Evolutionary conservation across 1,140 invertebrate genomes (phyloP).

Genomic region (Papilio machaon): DNA sequence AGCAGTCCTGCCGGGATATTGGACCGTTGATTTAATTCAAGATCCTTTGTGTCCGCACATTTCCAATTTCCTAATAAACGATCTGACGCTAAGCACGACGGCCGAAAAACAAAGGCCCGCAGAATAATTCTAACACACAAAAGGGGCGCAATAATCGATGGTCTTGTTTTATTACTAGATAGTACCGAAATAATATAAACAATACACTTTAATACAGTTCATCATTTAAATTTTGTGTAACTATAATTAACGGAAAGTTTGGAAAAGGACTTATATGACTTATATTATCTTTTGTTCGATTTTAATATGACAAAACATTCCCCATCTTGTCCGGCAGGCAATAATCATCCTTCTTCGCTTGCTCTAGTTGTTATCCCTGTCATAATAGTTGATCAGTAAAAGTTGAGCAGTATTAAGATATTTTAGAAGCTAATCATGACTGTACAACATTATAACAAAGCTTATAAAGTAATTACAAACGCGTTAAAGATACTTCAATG

Average conservation of each 20-base stretch:
- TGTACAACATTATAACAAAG: not conserved
- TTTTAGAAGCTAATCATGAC: not conserved
- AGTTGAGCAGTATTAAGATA: not conserved
- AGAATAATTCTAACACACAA: conserved; percentile 46
- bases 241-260: conserved; percentile 6
- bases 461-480: conserved; percentile 1
- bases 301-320: not conserved
- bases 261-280: not conserved
- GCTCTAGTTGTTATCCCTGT: not conserved
- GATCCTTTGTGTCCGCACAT: conserved; percentile 61
- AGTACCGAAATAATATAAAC: conserved; percentile 48
- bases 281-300: not conserved
- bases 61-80: conserved; percentile 67
- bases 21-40: conserved; percentile 66
- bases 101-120: conserved; percentile 54
- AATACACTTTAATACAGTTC: conserved; percentile 41
- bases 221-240: conserved; percentile 28
- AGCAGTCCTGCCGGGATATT: conserved; percentile 55
- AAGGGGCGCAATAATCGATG: conserved; percentile 54
- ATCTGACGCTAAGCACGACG: conserved; percentile 48
- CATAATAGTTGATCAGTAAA: too few species aligned
- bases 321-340: not conserved
- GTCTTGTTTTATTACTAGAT: conserved; percentile 40
- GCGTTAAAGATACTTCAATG: not conserved
- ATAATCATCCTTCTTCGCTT: too few species aligned